Evolutionary conservation across 2,888 invertebrate species (phyloP).

Genomic region (Hecatera dysodea): DNA sequence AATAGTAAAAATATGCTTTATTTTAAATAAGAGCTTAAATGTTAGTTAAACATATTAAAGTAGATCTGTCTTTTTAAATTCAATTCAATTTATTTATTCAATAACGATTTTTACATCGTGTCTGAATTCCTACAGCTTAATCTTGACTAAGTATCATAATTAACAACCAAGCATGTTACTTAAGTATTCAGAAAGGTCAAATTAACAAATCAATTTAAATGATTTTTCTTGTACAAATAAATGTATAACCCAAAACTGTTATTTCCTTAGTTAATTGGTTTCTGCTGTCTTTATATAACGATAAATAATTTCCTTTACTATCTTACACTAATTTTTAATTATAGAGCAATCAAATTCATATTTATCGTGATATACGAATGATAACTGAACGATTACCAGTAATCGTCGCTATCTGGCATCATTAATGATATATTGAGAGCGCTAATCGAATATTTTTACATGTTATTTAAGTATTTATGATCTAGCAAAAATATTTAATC

Average conservation of each 20-base stretch:
- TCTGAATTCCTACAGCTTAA: too few relatives aligned
- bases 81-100: too few relatives aligned
- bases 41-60: background rate
- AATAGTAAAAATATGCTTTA: too few relatives aligned
- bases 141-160: conserved; percentile 4
- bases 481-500: conserved; percentile 49
- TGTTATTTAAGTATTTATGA: conserved; percentile 59
- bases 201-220: conserved; percentile 32
- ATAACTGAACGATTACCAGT: conserved; percentile 70
- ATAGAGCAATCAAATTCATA: conserved; percentile 58
- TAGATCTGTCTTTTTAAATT: too few relatives aligned
- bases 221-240: conserved; percentile 26
- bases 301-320: conserved; percentile 53
- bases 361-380: conserved; percentile 66
- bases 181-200: conserved; percentile 1
- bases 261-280: conserved; percentile 37
- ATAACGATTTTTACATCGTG: too few relatives aligned
- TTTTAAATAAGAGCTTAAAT: too few relatives aligned
- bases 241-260: conserved; percentile 8
- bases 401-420: conserved; percentile 65
- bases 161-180: conserved; percentile 2
- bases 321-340: conserved; percentile 59
- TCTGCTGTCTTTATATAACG: conserved; percentile 37
- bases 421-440: conserved; percentile 67
- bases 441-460: conserved; percentile 69